These are phyloP conservation scores for Cotesia chilonis DNA, from an alignment of 1,140 invertebrate species.

Conservation along the genomic window DNA sequence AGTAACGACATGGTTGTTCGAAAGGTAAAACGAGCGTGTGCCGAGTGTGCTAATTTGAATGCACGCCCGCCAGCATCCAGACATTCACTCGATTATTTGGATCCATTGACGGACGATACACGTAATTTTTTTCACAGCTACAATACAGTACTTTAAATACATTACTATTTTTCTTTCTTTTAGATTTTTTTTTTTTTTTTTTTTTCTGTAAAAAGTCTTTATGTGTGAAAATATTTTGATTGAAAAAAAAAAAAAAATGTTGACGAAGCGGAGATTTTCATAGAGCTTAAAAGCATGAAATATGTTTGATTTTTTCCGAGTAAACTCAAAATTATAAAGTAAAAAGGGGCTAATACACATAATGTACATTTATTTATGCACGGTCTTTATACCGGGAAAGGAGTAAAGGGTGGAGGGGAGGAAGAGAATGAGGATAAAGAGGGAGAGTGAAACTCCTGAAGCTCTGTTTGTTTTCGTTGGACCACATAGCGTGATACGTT, in stretches of 20 bases:
- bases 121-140: slow-evolving; percentile 8
- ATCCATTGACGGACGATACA: no score
- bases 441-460: slow-evolving; percentile 23
- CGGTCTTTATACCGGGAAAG: neutral
- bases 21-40: slow-evolving; percentile 24
- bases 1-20: slow-evolving; percentile 38
- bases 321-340: neutral
- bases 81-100: slow-evolving; percentile 1
- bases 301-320: neutral
- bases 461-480: slow-evolving; percentile 65
- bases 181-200: no score
- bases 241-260: no score
- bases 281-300: neutral
- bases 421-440: slow-evolving; percentile 7
- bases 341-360: neutral
- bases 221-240: no score
- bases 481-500: slow-evolving; percentile 67
- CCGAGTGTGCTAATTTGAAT: slow-evolving; percentile 37
- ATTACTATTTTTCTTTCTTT: no score
- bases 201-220: no score
- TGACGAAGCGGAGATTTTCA: neutral
- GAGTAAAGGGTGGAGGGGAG: slow-evolving; percentile 4
- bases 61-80: slow-evolving; percentile 20
- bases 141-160: no score
- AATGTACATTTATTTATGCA: slow-evolving; percentile 2